Conservation (phyloP, 2,797 vertebrate species). For the Sebastes vulpes region DNA sequence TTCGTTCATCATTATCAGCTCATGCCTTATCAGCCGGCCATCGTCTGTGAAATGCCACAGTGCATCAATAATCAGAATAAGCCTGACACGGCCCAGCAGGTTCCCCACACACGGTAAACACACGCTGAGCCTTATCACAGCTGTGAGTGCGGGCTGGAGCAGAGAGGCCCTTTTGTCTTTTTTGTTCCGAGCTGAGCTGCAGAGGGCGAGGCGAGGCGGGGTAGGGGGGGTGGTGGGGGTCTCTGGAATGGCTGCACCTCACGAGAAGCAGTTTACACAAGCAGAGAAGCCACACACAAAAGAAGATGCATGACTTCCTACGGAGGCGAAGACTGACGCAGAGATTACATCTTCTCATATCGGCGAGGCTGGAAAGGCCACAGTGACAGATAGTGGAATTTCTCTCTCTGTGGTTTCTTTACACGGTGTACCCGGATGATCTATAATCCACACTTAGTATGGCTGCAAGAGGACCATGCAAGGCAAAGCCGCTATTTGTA, state of each 20-base stretch:
- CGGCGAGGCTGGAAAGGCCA: constrained; percentile 55
- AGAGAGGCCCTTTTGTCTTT: constrained; percentile 71
- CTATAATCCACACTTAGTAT: constrained; percentile 27
- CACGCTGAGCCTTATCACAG: constrained; percentile 71
- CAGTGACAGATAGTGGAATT: constrained; percentile 58
- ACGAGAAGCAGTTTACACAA: constrained; percentile 72
- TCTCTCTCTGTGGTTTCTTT: constrained; percentile 52
- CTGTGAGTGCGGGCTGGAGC: constrained; percentile 57
- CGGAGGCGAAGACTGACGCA: constrained; percentile 34
- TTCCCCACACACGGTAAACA: constrained; percentile 62
- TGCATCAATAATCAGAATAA: constrained; percentile 69
- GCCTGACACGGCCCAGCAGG: constrained; percentile 58
- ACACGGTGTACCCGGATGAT: constrained; percentile 21
- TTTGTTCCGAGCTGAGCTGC: constrained; percentile 58
- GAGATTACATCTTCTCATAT: constrained; percentile 76
- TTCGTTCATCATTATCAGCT: constrained; percentile 36
- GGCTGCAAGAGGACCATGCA: constrained; percentile 17
- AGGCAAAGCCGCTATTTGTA: constrained; percentile 18
- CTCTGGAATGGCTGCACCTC: constrained; percentile 52
- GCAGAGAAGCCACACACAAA: constrained; percentile 70
- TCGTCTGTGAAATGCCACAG: constrained; percentile 71
- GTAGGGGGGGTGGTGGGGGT: not conserved
- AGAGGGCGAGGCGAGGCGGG: not conserved
- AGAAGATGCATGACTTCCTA: constrained; percentile 70
- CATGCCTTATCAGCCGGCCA: constrained; percentile 68